Evolutionary conservation across 2,113 vertebrate species (phyloP), one percentile per base, ranked within the genome.

Genomic region (Myotis brandtii): DNA sequence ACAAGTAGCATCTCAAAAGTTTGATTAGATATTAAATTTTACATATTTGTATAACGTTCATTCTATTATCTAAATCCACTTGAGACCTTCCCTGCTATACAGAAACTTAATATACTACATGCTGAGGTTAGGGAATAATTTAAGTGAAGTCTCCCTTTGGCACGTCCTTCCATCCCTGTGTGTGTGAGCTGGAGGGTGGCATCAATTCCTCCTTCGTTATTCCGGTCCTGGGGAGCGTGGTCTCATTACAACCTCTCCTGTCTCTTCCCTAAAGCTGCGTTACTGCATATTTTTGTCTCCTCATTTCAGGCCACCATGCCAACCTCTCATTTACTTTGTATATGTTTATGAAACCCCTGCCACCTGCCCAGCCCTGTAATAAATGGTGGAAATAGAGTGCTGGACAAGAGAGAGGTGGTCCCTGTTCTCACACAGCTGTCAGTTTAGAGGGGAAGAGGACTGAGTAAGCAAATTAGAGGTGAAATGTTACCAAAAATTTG

Each of bases 1-100:
- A 6, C 77, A 87, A 69, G 20, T 90, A 91, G 1, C 23, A 64
- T 69, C n/a, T 54, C 8, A 50, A 88, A 94, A 79, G 32, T 84
- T 81, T 32, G 56, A 56, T 64, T 88, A 76, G 23, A 56, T 92
- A 66, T 52, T 89, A 90, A 18, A 94, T 75, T 92, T 94, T 90
- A 52, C 3, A 52, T 46, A 80, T 85, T 90, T 67, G 27, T 64
- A 48, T 86, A 89, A 52, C 21, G 40, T 50, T 84, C 12, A 52
- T 0, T 32, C 21, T 96, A 54, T 72, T 86, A 59, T 59, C 66
- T 84, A 92, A 95, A 92, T 50, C 62, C n/a, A 67, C 40, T 67
- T 50, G 77, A 82, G 32, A 92, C 20, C 23, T 91, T 52, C n/a
- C 67, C 12, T 86, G 54, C 48, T 80, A 25, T 27, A 62, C 17